Base-by-base conservation (phyloP, 2,113 vertebrate species). In the Butastur rufipennis region DNA sequence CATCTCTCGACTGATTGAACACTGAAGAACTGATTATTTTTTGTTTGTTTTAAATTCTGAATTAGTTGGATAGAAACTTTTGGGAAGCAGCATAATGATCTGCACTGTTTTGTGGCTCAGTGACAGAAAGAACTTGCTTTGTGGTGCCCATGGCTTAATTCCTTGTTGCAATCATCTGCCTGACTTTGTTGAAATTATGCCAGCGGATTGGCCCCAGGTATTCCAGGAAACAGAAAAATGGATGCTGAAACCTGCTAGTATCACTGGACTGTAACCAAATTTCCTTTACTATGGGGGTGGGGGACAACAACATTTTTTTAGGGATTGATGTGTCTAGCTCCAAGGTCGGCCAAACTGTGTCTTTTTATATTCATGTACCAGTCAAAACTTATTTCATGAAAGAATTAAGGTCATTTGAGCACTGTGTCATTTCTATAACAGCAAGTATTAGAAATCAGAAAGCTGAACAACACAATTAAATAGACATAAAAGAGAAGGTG, bases 201-300 rank as follows among this genome's bases (percentile, higher is more conserved):
- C 73, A 73, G 45, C 48, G 40, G 36, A 63, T 75, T 81, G 40
- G 27, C 34, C 12, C 27, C 34, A 75, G 56, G 25, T 89, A 63
- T 91, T 89, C 81, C 74, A 91, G 50, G n/a, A 95, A 96, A 80
- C 32, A 88, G 65, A 58, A 91, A 66, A 95, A 66, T 55, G 50
- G 42, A 42, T 80, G 55, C 62, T 73, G 29, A 73, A 73, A 62
- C 22, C n/a, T 3, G 1, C 34, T 88, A 67, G 13, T 73, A 61
- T 82, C 32, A 32, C 62, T 77, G 22, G 31, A 70, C 58, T 85
- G 53, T 45, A 70, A 95, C 13, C 17, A 71, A 80, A 63, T 85
- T 62, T 27, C 23, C 31, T 29, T 42, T 74, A 32, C 31, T 52
- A 8, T 31, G 23, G 25, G 19, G 20, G 7, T 32, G 17, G 25